Evolutionary conservation across 2,888 invertebrate species (phyloP), one percentile per base, ranked within the genome.

Genomic region (Aporophyla nigra): DNA sequence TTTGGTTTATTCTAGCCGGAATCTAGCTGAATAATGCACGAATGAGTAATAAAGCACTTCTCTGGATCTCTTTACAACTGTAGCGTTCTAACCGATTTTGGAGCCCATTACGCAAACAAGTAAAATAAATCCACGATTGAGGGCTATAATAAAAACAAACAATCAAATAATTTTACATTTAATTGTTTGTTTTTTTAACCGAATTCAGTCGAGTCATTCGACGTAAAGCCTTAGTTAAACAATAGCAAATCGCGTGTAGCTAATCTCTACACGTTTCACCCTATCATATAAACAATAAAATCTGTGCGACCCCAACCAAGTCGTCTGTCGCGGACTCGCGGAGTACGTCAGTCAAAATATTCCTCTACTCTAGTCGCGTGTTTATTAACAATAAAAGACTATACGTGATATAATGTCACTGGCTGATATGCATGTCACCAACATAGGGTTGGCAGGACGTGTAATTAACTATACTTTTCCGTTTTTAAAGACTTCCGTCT

Each of bases 211-310:
- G 10, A 76, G 58, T 66, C 16, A 66, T 53, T 54, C 54, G 43
- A 24, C 66, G 56, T 51, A 76, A 24, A 80, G 63, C 33, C 12
- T 16, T 59, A 56, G 65, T 40, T 51, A n/a, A 69, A 80, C 65
- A 69, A 80, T 62, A 69, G 49, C 43, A 59, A 61, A 62, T 83
- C 73, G 85, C 83, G 83, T 83, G 83, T 71, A 19, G 56, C 59
- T 76, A 65, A 85, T 85, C 70, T 74, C 43, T 9, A 71, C 82
- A 80, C 68, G 71, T 61, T 71, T 73, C 58, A 73, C 72, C 85
- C 58, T 71, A 56, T 40, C 14, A 58, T 62, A 71, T 65, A 73
- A 74, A 76, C 81, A 80, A 83, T 82, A 81, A 76, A 82, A 82
- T 43, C 58, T 19, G 33, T 56, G 63, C 72, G 51, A 53, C 76